These are phyloP conservation scores for Benitochromis conjunctus DNA, from an alignment of 2,113 vertebrate genomes.

Conservation along the genomic window DNA sequence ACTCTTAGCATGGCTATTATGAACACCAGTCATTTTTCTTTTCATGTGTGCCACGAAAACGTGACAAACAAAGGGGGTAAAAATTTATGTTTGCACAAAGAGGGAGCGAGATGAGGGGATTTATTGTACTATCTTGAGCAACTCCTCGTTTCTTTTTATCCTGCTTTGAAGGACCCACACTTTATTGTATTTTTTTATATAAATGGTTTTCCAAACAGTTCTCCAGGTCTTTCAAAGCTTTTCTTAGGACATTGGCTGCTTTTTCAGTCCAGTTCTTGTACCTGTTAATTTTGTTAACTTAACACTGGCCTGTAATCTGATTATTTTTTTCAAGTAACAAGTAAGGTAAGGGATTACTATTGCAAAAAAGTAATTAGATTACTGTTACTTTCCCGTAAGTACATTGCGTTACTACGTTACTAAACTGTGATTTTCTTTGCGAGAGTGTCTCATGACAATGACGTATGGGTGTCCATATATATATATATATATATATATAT, in stretches of 20 bases:
- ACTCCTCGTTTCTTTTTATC: background rate
- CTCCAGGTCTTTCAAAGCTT: background rate
- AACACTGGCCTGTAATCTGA: background rate
- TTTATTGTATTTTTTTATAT: background rate
- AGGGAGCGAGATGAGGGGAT: background rate
- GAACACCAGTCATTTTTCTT: background rate
- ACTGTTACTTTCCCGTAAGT: too few species aligned
- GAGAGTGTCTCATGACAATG: too few species aligned
- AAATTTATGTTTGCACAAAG: background rate
- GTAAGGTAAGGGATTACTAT: too few species aligned
- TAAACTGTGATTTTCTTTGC: too few species aligned
- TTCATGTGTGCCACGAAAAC: background rate
- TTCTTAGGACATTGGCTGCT: too few species aligned
- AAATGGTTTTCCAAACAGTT: background rate
- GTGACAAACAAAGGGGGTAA: background rate
- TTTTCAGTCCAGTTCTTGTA: too few species aligned
- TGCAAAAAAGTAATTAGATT: too few species aligned
- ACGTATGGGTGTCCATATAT: too few species aligned
- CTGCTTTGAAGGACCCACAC: rapidly evolving
- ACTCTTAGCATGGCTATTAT: background rate
- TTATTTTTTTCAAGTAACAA: too few species aligned
- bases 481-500: too few species aligned
- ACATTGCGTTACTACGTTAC: too few species aligned
- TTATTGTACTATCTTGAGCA: background rate
- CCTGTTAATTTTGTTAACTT: background rate